Conservation (phyloP, 2,797 vertebrate species). For the Acipenser ruthenus region DNA sequence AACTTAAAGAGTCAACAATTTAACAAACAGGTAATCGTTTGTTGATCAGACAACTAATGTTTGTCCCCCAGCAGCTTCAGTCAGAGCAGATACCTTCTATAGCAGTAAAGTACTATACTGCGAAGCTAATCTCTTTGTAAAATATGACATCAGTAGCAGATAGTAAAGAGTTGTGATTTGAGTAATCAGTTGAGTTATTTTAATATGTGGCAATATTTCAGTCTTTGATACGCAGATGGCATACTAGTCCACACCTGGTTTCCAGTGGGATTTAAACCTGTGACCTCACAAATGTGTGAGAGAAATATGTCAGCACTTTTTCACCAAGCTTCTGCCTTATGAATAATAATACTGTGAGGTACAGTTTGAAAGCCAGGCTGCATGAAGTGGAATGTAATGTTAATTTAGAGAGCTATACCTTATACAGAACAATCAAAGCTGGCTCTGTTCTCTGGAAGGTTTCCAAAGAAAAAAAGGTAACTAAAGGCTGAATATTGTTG, state of each 20-base stretch:
- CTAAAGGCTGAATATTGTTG: conserved; percentile 24
- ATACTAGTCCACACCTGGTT: conserved; percentile 19
- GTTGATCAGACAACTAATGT: no score
- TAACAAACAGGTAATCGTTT: no score
- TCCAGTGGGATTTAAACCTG: conserved; percentile 24
- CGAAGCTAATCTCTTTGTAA: no score
- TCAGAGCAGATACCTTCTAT: no score
- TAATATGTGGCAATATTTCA: conserved; percentile 39
- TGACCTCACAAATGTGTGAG: conserved; percentile 28
- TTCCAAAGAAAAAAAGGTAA: conserved; percentile 20
- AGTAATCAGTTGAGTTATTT: conserved; percentile 20
- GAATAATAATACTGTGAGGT: conserved; percentile 31
- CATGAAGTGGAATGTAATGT: conserved; percentile 27
- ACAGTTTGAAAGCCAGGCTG: conserved; percentile 17
- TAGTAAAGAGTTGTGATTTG: not conserved
- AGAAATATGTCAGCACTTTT: conserved; percentile 54
- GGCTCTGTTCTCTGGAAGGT: conserved; percentile 23
- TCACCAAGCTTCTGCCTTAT: conserved; percentile 27
- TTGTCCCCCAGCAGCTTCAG: no score
- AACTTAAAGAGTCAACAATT: no score
- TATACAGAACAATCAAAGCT: conserved; percentile 13
- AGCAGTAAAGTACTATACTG: no score
- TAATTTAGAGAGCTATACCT: conserved; percentile 28
- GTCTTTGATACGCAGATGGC: conserved; percentile 47
- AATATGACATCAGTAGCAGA: not conserved